Base-by-base conservation (phyloP, 30 jellyfish, hydroid and myxozoan species). In the Hydractinia symbiolongicarpus region DNA sequence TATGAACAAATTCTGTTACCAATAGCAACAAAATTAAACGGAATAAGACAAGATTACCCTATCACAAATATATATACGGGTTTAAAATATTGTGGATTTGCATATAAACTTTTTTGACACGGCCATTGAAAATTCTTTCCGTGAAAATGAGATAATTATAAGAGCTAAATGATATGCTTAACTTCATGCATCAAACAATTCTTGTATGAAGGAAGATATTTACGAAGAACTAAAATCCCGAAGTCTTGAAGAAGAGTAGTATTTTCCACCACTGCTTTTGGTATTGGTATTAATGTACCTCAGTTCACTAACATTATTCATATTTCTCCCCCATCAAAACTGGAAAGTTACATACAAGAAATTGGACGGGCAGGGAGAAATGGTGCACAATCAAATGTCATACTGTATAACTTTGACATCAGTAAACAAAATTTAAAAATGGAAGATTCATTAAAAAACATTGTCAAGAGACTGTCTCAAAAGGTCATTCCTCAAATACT, bases 181-280 rank as follows among this genome's bases (percentile, higher is more conserved):
- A 9, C 30, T 62, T 62, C 73, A 62, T 62, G 73, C 9, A 5
- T 40, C 16, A 62, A 62, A 6, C 16, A 62, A 40, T 62, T 7
- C 9, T 15, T 15, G 73, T 40, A 62, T 62, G 73, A 62, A 62
- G 9, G 73, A 62, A 62, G 73, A 62, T 50, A 62, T 62, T 15
- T n/a, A n/a, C n/a, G 9, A 5, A 62, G 73, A 62, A 62, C 73
- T 62, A 6, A 62, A 62, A 9, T 6, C 16, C 9, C 7, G 30
- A 5, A 62, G 30, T 62, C 50, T 62, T 15, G 5, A 50, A 62
- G 16, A 5, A 40, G 73, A 62, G 73, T 62, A 15, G 73, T 62
- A n/a, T n/a, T n/a, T n/a, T n/a, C n/a, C n/a, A n/a, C n/a, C n/a
- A n/a, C n/a, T n/a, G n/a, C n/a, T n/a, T n/a, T n/a, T n/a, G n/a